These are phyloP conservation scores for Acanthurus leucopareius DNA, from an alignment of 2,797 vertebrate genomes.

Conservation along the genomic window DNA sequence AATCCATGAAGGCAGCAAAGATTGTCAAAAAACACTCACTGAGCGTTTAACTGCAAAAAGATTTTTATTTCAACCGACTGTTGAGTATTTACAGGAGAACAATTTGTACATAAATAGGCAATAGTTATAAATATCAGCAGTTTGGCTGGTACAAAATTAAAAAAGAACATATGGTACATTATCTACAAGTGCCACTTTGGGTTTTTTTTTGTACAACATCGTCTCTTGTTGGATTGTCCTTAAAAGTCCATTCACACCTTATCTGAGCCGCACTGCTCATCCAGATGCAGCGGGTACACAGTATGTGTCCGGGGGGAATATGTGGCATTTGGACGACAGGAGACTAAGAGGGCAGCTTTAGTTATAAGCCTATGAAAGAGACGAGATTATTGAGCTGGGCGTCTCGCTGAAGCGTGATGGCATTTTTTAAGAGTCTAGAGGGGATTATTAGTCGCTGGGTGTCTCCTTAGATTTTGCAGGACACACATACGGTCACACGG, in stretches of 20 bases:
- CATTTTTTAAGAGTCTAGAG: conserved; percentile 39
- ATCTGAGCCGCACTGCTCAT: conserved; percentile 60
- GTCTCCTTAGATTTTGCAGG: conserved; percentile 50
- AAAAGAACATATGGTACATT: conserved; percentile 89
- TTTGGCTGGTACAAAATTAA: conserved; percentile 90
- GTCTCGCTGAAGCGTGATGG: conserved; percentile 35
- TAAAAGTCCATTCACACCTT: conserved; percentile 57
- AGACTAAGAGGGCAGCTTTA: conserved; percentile 36
- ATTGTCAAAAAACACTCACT: conserved; percentile 23
- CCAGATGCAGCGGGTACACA: conserved; percentile 50
- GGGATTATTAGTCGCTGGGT: conserved; percentile 41
- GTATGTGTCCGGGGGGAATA: conserved; percentile 17
- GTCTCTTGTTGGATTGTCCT: conserved; percentile 73
- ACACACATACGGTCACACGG: conserved; percentile 13
- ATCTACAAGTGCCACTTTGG: conserved; percentile 88
- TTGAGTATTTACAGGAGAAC: conserved; percentile 83
- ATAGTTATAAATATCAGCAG: conserved; percentile 89
- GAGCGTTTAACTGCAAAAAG: conserved; percentile 84
- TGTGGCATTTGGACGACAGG: conserved; percentile 56
- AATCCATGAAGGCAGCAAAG: background rate
- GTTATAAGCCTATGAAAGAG: conserved; percentile 39
- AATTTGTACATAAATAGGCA: conserved; percentile 89
- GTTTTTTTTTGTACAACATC: conserved; percentile 54
- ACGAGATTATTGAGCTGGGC: conserved; percentile 42
- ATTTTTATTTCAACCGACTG: conserved; percentile 84